Conservation (phyloP, 2,888 invertebrate genomes). For the Silvanus unidentatus region DNA sequence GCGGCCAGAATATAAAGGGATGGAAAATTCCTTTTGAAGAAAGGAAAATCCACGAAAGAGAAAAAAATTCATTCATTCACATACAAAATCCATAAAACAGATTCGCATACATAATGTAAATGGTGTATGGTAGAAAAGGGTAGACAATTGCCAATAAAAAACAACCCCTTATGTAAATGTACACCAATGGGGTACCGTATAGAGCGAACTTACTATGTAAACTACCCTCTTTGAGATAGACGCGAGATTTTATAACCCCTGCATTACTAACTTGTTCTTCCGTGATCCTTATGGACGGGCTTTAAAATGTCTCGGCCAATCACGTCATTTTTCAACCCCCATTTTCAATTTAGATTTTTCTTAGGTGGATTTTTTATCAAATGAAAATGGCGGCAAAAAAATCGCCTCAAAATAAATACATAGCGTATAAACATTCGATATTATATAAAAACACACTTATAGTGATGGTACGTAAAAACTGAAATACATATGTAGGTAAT, state of each 20-base stretch:
- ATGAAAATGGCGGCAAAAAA: slow-evolving; percentile 21
- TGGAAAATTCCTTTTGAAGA: not conserved
- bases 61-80: too few relatives aligned
- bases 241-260: slow-evolving; percentile 14
- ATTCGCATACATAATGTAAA: slow-evolving; percentile 1
- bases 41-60: not conserved
- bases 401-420: too few relatives aligned
- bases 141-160: slow-evolving; percentile 18
- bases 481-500: too few relatives aligned
- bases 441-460: too few relatives aligned
- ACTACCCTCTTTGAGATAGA: slow-evolving; percentile 24
- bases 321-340: slow-evolving; percentile 24
- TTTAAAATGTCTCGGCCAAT: slow-evolving; percentile 36
- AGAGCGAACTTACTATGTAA: slow-evolving; percentile 23
- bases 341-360: slow-evolving; percentile 38
- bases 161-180: slow-evolving; percentile 33
- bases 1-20: not conserved
- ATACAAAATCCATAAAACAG: too few relatives aligned
- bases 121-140: slow-evolving; percentile 10
- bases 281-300: slow-evolving; percentile 9
- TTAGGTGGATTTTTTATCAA: slow-evolving; percentile 10
- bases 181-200: slow-evolving; percentile 25
- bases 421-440: too few relatives aligned
- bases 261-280: slow-evolving; percentile 7
- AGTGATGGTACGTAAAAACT: too few relatives aligned